These are phyloP conservation scores for Solea solea DNA, from an alignment of 2,113 vertebrate species.

Conservation along the genomic window DNA sequence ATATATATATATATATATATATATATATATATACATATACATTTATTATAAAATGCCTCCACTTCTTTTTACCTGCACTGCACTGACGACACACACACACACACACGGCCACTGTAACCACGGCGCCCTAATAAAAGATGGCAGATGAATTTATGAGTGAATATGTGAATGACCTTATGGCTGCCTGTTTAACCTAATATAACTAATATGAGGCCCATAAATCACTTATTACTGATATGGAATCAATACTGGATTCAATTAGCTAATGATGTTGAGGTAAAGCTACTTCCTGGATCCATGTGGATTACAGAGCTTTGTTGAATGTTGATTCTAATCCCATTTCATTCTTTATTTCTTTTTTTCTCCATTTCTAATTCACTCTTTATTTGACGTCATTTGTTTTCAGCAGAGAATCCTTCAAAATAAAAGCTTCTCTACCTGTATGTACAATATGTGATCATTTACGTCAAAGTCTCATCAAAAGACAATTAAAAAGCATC, in stretches of 20 bases:
- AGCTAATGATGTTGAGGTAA: slow-evolving; percentile 69
- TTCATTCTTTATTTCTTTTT: background rate
- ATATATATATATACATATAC: too few species aligned
- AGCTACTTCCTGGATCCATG: slow-evolving; percentile 74
- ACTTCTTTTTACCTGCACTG: too few species aligned
- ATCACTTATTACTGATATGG: slow-evolving; percentile 80
- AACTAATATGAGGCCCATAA: slow-evolving; percentile 78
- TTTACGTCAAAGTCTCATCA: too few species aligned
- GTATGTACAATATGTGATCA: too few species aligned
- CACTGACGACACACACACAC: slow-evolving; percentile 10
- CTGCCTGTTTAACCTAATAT: slow-evolving; percentile 79
- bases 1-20: too few species aligned
- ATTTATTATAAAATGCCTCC: too few species aligned
- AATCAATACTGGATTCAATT: slow-evolving; percentile 79
- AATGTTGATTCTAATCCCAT: background rate
- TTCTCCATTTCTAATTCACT: background rate
- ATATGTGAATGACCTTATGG: slow-evolving; percentile 69
- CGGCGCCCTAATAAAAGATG: slow-evolving; percentile 75
- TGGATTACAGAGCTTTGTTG: slow-evolving; percentile 42
- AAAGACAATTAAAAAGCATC: too few species aligned
- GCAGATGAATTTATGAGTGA: slow-evolving; percentile 75
- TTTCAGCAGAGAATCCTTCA: too few species aligned
- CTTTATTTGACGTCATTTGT: background rate
- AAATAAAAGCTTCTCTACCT: too few species aligned
- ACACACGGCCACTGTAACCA: slow-evolving; percentile 34